Evolutionary conservation across 2,113 vertebrate genomes (phyloP).

Genomic region (Neotragus pygmaeus): DNA sequence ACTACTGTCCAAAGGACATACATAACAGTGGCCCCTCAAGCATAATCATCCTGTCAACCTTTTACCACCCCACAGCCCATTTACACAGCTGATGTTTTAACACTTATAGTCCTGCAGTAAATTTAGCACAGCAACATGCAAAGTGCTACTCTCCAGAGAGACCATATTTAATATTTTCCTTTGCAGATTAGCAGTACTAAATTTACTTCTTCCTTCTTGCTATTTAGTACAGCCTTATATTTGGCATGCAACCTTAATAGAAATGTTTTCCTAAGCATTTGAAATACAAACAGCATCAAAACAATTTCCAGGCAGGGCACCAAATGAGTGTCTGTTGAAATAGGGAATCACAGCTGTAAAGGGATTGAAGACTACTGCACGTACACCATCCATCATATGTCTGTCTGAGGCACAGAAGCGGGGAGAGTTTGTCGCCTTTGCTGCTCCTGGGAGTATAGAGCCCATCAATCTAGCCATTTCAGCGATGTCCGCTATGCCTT

Average conservation of each 20-base stretch:
- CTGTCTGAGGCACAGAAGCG: slow-evolving; percentile 9
- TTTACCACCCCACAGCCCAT: slow-evolving; percentile 9
- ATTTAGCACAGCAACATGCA: slow-evolving; percentile 37
- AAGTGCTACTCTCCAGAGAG: slow-evolving; percentile 31
- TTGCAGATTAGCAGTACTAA: slow-evolving; percentile 25
- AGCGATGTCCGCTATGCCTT: slow-evolving; percentile 35
- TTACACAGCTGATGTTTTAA: slow-evolving; percentile 46
- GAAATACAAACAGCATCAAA: slow-evolving; percentile 46
- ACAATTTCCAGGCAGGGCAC: slow-evolving; percentile 41
- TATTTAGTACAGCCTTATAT: neutral
- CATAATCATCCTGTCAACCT: slow-evolving; percentile 62
- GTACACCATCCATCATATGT: slow-evolving; percentile 54
- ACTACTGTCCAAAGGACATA: slow-evolving; percentile 56
- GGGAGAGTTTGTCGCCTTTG: slow-evolving; percentile 29
- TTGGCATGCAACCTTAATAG: slow-evolving; percentile 26
- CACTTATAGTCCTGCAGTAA: slow-evolving; percentile 29
- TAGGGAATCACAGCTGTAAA: neutral
- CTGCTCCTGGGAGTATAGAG: slow-evolving; percentile 39
- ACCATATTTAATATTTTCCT: slow-evolving; percentile 47
- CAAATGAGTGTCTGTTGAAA: neutral
- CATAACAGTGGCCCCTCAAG: slow-evolving; percentile 50
- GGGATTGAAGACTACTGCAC: neutral
- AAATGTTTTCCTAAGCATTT: slow-evolving; percentile 42
- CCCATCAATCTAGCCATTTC: slow-evolving; percentile 69
- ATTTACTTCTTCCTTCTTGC: slow-evolving; percentile 10